Conservation (phyloP, 2,797 vertebrate species). For the Chelmon rostratus region DNA sequence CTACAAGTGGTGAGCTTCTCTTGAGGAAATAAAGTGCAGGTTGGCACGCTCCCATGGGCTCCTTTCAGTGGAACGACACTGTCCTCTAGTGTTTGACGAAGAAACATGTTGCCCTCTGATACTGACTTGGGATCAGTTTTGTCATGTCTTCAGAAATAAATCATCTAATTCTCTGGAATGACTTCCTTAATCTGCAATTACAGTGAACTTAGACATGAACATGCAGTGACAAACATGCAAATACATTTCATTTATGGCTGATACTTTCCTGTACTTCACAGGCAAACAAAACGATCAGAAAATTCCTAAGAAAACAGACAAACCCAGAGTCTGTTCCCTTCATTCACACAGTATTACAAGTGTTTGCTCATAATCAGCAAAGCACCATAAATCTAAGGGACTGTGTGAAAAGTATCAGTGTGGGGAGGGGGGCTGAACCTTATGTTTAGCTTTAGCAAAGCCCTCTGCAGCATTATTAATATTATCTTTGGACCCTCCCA, state of each 20-base stretch:
- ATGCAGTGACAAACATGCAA: background rate
- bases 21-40: constrained; percentile 5
- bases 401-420: background rate
- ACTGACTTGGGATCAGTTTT: constrained; percentile 31
- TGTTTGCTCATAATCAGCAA: background rate
- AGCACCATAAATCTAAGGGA: background rate
- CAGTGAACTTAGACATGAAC: background rate
- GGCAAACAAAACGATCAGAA: background rate
- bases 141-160: background rate
- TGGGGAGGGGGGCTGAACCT: background rate
- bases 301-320: background rate
- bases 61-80: constrained; percentile 57
- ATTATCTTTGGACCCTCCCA: background rate
- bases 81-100: constrained; percentile 69
- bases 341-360: background rate
- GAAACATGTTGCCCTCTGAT: background rate
- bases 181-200: background rate
- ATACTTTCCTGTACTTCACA: background rate
- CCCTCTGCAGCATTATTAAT: background rate
- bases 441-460: background rate
- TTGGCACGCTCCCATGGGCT: background rate
- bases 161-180: background rate
- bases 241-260: background rate
- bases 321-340: background rate
- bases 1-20: constrained; percentile 1